These are phyloP conservation scores for Otolemur crassicaudatus DNA, from an alignment of 2,797 vertebrate species.

Conservation along the genomic window DNA sequence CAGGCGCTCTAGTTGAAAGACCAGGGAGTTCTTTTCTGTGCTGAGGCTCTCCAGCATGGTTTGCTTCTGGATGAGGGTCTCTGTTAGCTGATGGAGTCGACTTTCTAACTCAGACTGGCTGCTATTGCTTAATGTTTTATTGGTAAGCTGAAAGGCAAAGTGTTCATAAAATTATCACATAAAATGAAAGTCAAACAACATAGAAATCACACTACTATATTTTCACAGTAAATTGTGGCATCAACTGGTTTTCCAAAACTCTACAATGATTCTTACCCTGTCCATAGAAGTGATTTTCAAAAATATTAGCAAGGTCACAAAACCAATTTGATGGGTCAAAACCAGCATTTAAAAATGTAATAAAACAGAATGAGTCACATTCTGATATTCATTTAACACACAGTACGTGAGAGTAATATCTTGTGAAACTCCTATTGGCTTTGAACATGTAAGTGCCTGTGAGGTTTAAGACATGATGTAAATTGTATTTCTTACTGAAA, in stretches of 20 bases:
- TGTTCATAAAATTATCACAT: neutral
- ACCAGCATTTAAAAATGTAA: neutral
- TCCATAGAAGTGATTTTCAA: conserved; percentile 35
- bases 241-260: neutral
- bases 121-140: conserved; percentile 95
- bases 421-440: neutral
- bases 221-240: neutral
- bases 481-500: neutral
- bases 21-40: conserved; percentile 97
- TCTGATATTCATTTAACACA: neutral
- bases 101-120: conserved; percentile 96
- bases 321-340: neutral
- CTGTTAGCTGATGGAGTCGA: conserved; percentile 97
- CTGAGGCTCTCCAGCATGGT: conserved; percentile 98
- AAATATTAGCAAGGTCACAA: neutral
- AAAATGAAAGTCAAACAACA: neutral
- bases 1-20: conserved; percentile 96
- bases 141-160: conserved; percentile 92
- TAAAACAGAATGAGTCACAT: neutral
- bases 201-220: neutral
- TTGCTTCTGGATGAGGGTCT: conserved; percentile 99
- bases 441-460: neutral
- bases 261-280: neutral
- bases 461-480: neutral
- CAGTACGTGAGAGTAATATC: too few species aligned